phyloP scores from a whole-genome alignment of 2,113 vertebrate genomes.

The Numida meleagris region DNA sequence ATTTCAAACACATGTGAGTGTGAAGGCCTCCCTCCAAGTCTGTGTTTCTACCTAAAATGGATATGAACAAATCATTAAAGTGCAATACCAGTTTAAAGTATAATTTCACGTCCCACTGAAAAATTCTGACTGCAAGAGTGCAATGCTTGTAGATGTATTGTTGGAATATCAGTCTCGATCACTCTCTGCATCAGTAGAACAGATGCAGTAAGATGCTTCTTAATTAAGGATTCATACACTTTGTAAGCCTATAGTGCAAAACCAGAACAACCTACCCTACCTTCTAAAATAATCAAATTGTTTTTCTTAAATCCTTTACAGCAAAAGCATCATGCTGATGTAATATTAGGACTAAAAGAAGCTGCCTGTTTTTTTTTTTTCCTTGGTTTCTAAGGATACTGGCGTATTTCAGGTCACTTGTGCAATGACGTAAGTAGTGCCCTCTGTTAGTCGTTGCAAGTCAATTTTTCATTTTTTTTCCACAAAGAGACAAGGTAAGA shows the following conservation, averaged over 20 bases:
- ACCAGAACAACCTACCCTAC: accelerated
- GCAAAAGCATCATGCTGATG: neutral
- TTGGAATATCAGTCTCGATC: neutral
- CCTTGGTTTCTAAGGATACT: neutral
- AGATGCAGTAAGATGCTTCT: neutral
- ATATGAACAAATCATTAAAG: neutral
- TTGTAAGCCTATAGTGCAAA: neutral
- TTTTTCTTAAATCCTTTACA: neutral
- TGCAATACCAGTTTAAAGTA: neutral
- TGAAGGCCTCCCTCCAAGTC: neutral
- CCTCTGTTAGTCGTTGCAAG: neutral
- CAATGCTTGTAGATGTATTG: neutral
- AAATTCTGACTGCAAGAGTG: neutral
- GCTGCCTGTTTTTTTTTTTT: neutral
- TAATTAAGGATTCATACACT: neutral
- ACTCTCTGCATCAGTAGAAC: neutral
- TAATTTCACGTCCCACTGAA: neutral
- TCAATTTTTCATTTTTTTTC: neutral
- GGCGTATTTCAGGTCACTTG: neutral
- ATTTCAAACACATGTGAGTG: neutral
- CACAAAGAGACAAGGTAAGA: neutral
- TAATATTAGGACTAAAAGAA: neutral
- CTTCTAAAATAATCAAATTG: neutral
- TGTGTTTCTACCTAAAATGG: neutral
- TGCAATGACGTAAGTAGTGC: neutral